Evolutionary conservation across 2,888 invertebrate species (phyloP).

Genomic region (Sipha maydis): DNA sequence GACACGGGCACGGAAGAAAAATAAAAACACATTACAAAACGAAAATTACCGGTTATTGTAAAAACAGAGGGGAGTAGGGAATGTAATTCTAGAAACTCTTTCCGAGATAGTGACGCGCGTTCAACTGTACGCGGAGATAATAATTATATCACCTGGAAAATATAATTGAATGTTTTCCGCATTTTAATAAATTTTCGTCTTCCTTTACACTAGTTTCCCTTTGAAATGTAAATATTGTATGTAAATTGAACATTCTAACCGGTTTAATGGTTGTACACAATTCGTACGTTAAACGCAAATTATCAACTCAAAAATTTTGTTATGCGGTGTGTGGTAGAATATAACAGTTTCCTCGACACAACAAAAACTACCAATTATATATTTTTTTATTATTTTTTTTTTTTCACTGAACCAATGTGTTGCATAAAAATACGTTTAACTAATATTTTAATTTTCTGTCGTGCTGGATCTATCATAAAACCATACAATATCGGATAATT

Average conservation of each 20-base stretch:
- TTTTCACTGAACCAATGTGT: too few species aligned
- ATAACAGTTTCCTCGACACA: too few species aligned
- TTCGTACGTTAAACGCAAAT: not conserved
- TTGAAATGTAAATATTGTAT: not conserved
- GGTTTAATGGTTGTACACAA: not conserved
- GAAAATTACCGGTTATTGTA: slow-evolving; percentile 32
- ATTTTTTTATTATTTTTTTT: too few species aligned
- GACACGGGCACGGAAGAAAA: not conserved
- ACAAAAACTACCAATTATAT: too few species aligned
- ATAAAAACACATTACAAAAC: not conserved
- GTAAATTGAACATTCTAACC: not conserved
- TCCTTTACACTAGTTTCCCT: not conserved
- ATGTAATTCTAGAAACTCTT: not conserved
- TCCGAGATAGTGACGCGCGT: not conserved
- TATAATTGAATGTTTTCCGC: not conserved
- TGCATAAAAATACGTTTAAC: too few species aligned
- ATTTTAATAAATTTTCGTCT: not conserved
- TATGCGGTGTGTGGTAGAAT: too few species aligned
- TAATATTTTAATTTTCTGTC: too few species aligned
- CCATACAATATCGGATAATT: too few species aligned
- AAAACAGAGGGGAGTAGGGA: not conserved
- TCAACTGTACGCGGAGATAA: not conserved
- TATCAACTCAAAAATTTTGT: not conserved
- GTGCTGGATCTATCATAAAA: too few species aligned
- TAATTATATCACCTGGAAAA: slow-evolving; percentile 25